phyloP scores from a whole-genome alignment of 1,140 invertebrate genomes.

The Ooceraea biroi region DNA sequence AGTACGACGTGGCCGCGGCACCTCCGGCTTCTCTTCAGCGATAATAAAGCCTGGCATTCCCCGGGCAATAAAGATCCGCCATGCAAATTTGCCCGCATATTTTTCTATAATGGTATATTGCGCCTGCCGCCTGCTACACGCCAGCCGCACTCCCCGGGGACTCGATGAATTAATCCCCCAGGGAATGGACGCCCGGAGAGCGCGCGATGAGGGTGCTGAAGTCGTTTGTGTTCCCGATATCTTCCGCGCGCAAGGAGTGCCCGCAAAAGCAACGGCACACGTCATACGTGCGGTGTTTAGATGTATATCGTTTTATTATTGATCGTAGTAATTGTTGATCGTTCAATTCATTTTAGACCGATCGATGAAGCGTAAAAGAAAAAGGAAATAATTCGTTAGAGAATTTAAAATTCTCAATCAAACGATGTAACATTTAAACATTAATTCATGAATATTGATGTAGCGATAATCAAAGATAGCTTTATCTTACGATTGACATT shows the following conservation, averaged over 20 bases:
- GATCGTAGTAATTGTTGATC: no score
- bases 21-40: conserved; percentile 52
- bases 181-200: conserved; percentile 7
- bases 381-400: no score
- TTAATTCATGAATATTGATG: background rate
- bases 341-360: no score
- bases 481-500: conserved; percentile 1
- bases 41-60: conserved; percentile 76
- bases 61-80: conserved; percentile 76
- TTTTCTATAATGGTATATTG: conserved; percentile 74
- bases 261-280: background rate
- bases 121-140: conserved; percentile 32
- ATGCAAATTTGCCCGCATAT: conserved; percentile 80
- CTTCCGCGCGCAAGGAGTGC: background rate
- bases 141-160: conserved; percentile 37
- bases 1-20: conserved; percentile 59
- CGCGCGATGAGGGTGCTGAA: background rate
- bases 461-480: background rate
- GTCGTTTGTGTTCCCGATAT: background rate
- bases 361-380: no score
- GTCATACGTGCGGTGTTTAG: background rate
- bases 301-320: no score
- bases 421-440: no score
- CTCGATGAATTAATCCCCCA: conserved; percentile 66
- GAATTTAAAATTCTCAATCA: no score